Percentiles rank a stretch among this genome's conserved stretches.
These are phyloP conservation scores for Eunapius fragilis DNA, from an alignment of 37 sponge, comb jelly and placozoan species.

Conservation along the genomic window DNA sequence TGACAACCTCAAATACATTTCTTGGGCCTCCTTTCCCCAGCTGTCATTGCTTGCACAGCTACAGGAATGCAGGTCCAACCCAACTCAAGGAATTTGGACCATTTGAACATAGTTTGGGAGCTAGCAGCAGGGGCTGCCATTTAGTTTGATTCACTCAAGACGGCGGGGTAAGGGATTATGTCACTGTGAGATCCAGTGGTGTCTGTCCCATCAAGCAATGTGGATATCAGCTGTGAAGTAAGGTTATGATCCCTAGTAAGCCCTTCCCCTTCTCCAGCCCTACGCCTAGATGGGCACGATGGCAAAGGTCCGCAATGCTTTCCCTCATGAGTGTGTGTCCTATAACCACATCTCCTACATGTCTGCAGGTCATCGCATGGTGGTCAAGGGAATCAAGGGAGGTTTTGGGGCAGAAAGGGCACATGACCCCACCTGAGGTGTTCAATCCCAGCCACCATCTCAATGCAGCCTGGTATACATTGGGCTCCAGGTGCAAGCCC, in stretches of 20 bases:
- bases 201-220: neutral
- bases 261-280: neutral
- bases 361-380: neutral
- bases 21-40: no score
- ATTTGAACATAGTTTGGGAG: no score
- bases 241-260: neutral
- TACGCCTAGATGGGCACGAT: neutral
- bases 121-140: neutral
- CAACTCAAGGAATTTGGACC: no score
- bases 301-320: neutral
- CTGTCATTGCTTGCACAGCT: no score
- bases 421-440: neutral
- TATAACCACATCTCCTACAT: neutral
- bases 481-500: neutral
- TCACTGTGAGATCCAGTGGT: neutral
- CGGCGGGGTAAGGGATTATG: neutral
- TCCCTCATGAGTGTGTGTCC: neutral
- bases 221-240: neutral
- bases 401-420: neutral
- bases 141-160: neutral
- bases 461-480: neutral
- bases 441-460: neutral
- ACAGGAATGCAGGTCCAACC: no score
- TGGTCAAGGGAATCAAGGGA: neutral
- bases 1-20: no score